A percentile compares a stretch with the other conserved stretches of the same genome.
These are phyloP conservation scores for Schizotus pectinicornis DNA, from an alignment of 2,888 invertebrate species.

Conservation along the genomic window DNA sequence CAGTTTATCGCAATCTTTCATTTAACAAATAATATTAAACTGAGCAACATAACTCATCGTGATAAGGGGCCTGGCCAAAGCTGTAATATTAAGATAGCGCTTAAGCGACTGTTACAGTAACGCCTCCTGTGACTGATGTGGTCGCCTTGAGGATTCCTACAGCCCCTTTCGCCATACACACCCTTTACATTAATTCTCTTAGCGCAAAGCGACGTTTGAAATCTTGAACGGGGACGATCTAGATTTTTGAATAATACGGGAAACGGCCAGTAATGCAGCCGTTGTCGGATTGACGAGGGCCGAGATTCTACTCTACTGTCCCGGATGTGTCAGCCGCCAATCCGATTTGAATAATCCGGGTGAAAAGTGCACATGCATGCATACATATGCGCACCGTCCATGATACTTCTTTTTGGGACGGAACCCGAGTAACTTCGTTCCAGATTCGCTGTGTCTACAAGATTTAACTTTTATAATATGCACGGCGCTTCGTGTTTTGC, in stretches of 20 bases:
- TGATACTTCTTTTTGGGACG: constrained; percentile 16
- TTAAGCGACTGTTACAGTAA: constrained; percentile 22
- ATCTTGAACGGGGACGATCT: constrained; percentile 10
- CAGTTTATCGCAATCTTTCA: constrained; percentile 19
- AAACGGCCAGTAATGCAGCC: constrained; percentile 18
- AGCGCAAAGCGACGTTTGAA: constrained; percentile 6
- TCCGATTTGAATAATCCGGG: constrained; percentile 32
- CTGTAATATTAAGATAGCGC: constrained; percentile 28
- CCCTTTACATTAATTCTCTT: constrained; percentile 18
- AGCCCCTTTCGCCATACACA: constrained; percentile 5
- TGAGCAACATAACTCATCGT: constrained; percentile 17
- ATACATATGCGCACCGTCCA: constrained; percentile 26
- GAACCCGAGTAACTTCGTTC: neutral
- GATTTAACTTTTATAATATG: constrained; percentile 4
- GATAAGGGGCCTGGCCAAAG: constrained; percentile 22
- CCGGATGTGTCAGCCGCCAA: constrained; percentile 27
- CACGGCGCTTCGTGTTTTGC: neutral
- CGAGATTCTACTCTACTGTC: constrained; percentile 11
- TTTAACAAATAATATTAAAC: constrained; percentile 20
- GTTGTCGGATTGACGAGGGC: constrained; percentile 22
- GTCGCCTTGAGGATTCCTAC: constrained; percentile 21
- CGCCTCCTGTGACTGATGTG: constrained; percentile 27
- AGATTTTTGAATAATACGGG: constrained; percentile 12
- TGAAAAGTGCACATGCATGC: constrained; percentile 32
- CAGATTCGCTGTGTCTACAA: neutral